Evolutionary conservation across 23 tunicate genomes (phyloP).

Genomic region (Ciona savignyi): DNA sequence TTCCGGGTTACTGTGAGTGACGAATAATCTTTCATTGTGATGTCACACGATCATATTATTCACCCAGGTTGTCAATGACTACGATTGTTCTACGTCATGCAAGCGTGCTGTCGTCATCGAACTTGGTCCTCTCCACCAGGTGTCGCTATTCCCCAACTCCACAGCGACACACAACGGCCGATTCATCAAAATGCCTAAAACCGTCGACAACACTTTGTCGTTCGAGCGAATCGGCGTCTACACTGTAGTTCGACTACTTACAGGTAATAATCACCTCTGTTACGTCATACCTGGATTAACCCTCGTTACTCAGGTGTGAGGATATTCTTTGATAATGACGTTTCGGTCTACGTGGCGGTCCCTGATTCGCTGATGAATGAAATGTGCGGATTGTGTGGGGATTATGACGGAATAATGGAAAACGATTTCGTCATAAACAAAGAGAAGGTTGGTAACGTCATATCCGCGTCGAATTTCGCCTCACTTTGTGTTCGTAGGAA

Average conservation of each 20-base stretch:
- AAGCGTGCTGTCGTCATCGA: conserved; percentile 62
- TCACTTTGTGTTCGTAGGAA: no score
- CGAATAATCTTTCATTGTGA: not conserved
- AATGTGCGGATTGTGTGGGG: conserved; percentile 92
- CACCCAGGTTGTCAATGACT: conserved; percentile 62
- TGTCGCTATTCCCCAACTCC: conserved; percentile 58
- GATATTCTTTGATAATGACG: conserved; percentile 75
- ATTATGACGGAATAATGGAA: conserved; percentile 37
- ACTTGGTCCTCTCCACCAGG: conserved; percentile 28
- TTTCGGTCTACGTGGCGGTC: conserved; percentile 63
- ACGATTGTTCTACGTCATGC: conserved; percentile 42
- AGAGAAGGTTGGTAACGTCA: conserved; percentile 27
- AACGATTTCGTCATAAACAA: conserved; percentile 50
- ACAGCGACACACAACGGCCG: conserved; percentile 64
- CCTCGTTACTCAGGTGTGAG: conserved; percentile 96
- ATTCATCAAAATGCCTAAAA: conserved; percentile 68
- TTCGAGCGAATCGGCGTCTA: conserved; percentile 70
- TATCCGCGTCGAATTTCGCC: no score
- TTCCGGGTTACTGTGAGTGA: conserved; percentile 76
- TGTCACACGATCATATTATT: not conserved
- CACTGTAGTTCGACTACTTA: conserved; percentile 50
- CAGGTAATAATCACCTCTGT: conserved; percentile 25
- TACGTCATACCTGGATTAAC: no score
- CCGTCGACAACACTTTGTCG: conserved; percentile 42
- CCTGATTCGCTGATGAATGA: conserved; percentile 56